These are phyloP conservation scores for Ameiurus melas DNA, from an alignment of 2,113 vertebrate genomes.

Conservation along the genomic window DNA sequence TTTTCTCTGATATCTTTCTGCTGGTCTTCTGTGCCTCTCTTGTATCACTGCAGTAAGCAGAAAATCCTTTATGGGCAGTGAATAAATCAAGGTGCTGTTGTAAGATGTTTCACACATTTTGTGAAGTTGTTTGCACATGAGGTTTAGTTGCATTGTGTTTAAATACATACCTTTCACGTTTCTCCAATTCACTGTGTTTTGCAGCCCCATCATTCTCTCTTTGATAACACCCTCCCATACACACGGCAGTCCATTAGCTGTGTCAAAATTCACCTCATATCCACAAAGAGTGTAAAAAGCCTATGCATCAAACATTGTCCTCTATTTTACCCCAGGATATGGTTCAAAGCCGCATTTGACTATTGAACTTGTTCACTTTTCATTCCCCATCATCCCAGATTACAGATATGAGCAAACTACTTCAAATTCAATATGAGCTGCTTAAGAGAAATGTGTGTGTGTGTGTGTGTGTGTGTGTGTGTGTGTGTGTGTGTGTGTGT, in stretches of 20 bases:
- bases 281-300: neutral
- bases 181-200: conserved; percentile 7
- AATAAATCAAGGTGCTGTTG: conserved; percentile 10
- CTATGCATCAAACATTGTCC: conserved; percentile 22
- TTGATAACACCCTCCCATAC: conserved; percentile 24
- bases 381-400: conserved; percentile 9
- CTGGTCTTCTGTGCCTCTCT: conserved; percentile 14
- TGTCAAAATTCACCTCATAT: neutral
- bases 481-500: conserved; percentile 40
- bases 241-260: conserved; percentile 20
- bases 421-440: neutral
- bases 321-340: conserved; percentile 17
- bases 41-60: neutral
- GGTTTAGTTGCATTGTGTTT: conserved; percentile 3
- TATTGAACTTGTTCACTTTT: conserved; percentile 20
- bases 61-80: neutral
- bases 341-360: conserved; percentile 24
- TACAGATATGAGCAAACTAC: conserved; percentile 30
- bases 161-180: neutral
- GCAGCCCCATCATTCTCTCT: conserved; percentile 8
- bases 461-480: conserved; percentile 8
- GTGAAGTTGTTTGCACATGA: neutral
- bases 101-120: neutral
- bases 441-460: conserved; percentile 29
- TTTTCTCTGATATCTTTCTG: conserved; percentile 15